A percentile compares a stretch with the other conserved stretches of the same genome.
phyloP scores from a whole-genome alignment of 2,113 vertebrate species.

The Scopus umbretta region DNA sequence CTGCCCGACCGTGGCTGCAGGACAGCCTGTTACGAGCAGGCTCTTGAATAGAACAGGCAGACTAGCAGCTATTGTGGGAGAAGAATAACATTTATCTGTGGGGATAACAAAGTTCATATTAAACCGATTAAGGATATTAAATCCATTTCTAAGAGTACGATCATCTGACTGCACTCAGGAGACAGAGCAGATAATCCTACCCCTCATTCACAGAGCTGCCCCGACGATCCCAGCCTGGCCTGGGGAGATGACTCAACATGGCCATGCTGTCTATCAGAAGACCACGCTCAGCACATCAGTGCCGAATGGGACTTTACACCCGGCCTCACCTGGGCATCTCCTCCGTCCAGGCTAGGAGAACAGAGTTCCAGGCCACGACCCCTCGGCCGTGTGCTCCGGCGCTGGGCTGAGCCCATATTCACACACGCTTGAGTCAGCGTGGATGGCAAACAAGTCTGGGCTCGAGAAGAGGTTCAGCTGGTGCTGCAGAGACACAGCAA shows the following conservation, averaged over 20 bases:
- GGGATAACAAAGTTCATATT: slow-evolving; percentile 48
- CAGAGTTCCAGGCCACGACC: accelerated
- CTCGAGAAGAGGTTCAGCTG: background rate
- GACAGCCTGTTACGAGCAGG: accelerated
- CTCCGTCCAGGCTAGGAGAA: background rate
- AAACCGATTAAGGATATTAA: slow-evolving; percentile 26
- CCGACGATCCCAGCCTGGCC: background rate
- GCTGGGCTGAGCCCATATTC: background rate
- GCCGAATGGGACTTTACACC: accelerated
- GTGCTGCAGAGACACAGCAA: background rate
- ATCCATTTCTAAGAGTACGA: background rate
- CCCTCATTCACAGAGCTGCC: background rate
- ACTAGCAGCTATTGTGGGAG: background rate
- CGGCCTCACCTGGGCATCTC: background rate
- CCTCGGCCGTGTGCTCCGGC: accelerated
- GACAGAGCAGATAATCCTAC: background rate
- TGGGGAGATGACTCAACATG: background rate
- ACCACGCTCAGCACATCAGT: background rate
- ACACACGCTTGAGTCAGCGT: accelerated
- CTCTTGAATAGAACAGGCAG: background rate
- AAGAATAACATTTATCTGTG: background rate
- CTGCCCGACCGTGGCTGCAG: background rate
- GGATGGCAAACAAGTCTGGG: background rate
- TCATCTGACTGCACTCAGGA: background rate
- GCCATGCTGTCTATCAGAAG: background rate